Percentiles rank a stretch among this genome's conserved stretches.
These are phyloP conservation scores for Tetragonisca angustula DNA, from an alignment of 2,888 invertebrate species.

Conservation along the genomic window DNA sequence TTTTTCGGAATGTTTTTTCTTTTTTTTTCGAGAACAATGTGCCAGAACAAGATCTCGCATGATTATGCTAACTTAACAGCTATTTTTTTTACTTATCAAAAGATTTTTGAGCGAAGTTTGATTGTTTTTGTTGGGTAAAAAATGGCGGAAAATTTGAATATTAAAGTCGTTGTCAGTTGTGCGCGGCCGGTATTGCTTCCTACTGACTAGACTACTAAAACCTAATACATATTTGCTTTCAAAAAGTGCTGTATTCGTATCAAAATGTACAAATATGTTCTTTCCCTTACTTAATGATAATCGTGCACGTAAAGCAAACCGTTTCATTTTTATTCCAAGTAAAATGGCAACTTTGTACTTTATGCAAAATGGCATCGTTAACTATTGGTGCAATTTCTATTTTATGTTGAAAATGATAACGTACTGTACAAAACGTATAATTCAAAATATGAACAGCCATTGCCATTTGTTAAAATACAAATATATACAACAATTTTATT, in stretches of 20 bases:
- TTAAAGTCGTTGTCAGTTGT: conserved; percentile 79
- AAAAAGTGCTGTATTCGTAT: conserved; percentile 73
- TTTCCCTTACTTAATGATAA: conserved; percentile 39
- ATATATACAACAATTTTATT: conserved; percentile 60
- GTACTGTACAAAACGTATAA: conserved; percentile 48
- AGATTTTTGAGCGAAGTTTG: conserved; percentile 80
- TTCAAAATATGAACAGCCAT: conserved; percentile 46
- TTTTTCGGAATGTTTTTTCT: conserved; percentile 31
- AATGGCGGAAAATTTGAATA: conserved; percentile 75
- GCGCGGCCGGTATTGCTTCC: conserved; percentile 79
- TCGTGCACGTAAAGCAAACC: conserved; percentile 33
- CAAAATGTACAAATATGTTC: conserved; percentile 67
- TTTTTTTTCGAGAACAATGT: conserved; percentile 50
- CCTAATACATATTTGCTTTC: conserved; percentile 62
- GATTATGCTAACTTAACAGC: conserved; percentile 75
- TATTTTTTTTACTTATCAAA: conserved; percentile 76
- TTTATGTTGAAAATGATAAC: conserved; percentile 34
- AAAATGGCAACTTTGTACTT: conserved; percentile 47
- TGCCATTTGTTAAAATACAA: conserved; percentile 24
- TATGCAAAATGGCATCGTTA: conserved; percentile 34
- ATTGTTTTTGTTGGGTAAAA: conserved; percentile 79
- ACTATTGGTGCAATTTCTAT: conserved; percentile 19
- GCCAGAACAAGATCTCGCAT: conserved; percentile 52
- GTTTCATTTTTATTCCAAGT: conserved; percentile 19
- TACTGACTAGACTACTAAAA: conserved; percentile 70